Conservation (phyloP, 2,113 vertebrate genomes). For the Ovibos moschatus region DNA sequence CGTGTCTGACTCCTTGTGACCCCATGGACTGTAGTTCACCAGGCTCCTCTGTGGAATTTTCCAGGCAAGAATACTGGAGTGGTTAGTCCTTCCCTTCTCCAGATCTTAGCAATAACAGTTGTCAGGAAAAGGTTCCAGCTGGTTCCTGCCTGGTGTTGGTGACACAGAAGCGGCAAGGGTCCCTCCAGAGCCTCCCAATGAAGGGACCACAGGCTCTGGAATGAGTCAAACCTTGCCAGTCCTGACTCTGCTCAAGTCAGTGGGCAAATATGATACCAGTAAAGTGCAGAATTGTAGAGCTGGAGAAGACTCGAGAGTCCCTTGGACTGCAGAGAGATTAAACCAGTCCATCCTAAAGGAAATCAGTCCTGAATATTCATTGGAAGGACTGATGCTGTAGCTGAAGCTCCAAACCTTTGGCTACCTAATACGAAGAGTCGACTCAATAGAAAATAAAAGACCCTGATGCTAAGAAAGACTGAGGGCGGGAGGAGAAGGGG, state of each 20-base stretch:
- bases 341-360: background rate
- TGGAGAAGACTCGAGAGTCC: background rate
- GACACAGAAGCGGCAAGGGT: background rate
- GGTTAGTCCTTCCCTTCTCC: background rate
- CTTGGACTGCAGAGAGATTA: background rate
- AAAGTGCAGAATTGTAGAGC: background rate
- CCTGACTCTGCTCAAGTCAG: background rate
- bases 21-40: background rate
- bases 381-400: background rate
- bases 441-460: background rate
- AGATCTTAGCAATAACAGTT: background rate
- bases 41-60: background rate
- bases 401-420: background rate
- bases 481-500: background rate
- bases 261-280: background rate
- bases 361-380: background rate
- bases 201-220: background rate
- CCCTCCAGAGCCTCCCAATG: accelerated
- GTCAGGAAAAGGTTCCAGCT: background rate
- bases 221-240: background rate
- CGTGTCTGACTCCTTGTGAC: background rate
- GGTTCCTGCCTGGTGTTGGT: background rate
- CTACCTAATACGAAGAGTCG: accelerated
- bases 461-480: background rate
- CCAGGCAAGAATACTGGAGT: background rate